These are phyloP conservation scores for Sinosuthora webbiana DNA, from an alignment of 2,113 vertebrate genomes.

Conservation along the genomic window DNA sequence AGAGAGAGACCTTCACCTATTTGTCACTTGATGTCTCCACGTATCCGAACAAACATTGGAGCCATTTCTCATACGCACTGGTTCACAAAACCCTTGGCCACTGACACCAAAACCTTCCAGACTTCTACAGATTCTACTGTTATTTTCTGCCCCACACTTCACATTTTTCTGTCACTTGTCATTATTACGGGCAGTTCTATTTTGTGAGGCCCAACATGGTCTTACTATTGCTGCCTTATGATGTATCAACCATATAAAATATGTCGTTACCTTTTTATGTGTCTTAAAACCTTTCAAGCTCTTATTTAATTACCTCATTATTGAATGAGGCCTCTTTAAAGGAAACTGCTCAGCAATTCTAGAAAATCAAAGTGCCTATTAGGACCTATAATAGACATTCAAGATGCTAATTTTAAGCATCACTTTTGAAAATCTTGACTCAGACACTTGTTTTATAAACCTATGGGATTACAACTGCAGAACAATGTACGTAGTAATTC, in stretches of 20 bases:
- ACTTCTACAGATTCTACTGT: not conserved
- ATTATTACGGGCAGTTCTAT: not conserved
- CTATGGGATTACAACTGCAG: not conserved
- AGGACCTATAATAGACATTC: not conserved
- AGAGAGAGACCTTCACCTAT: not conserved
- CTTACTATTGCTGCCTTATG: not conserved
- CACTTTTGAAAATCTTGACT: not conserved
- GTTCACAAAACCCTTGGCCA: not conserved
- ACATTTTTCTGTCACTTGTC: not conserved
- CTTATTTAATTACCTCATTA: not conserved
- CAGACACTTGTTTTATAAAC: not conserved
- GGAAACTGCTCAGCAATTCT: not conserved
- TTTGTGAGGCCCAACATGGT: not conserved
- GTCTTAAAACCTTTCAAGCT: not conserved
- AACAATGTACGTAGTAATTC: not conserved
- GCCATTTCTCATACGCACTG: not conserved
- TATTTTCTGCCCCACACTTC: not conserved
- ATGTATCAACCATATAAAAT: not conserved
- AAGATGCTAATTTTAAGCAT: not conserved
- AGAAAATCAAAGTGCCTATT: not conserved
- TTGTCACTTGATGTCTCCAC: not conserved
- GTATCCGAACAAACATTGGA: not conserved
- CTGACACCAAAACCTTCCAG: not conserved
- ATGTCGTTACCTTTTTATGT: not conserved
- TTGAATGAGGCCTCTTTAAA: not conserved